Evolutionary conservation across 37 sponge, comb jelly and placozoan species (phyloP).

Genomic region (Beroe forskalii): DNA sequence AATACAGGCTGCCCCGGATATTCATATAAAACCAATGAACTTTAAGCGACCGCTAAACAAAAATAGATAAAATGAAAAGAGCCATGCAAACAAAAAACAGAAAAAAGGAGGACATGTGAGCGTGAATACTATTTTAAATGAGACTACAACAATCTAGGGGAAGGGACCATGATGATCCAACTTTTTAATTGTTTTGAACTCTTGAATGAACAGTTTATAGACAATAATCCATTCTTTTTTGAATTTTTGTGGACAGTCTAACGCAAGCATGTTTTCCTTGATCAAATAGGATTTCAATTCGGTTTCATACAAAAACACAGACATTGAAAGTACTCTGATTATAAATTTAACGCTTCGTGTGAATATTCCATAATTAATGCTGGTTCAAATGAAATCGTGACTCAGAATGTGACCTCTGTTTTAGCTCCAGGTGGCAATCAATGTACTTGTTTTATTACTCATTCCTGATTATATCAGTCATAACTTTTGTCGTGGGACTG

Average conservation of each 20-base stretch:
- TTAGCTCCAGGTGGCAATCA: background rate
- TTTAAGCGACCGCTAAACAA: background rate
- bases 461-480: background rate
- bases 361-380: background rate
- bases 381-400: background rate
- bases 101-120: background rate
- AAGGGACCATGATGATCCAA: background rate
- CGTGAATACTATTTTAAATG: background rate
- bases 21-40: constrained; percentile 9
- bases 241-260: background rate
- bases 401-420: background rate
- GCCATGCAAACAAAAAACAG: background rate
- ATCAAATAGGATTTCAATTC: background rate
- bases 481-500: background rate
- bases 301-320: no score
- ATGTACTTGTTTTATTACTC: background rate
- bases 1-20: background rate
- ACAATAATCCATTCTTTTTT: background rate
- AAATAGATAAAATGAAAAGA: background rate
- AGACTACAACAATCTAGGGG: background rate
- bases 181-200: background rate
- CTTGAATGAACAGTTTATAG: background rate
- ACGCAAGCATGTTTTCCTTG: background rate
- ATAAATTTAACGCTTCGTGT: background rate
- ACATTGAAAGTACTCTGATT: no score